phyloP scores from a whole-genome alignment of 1,140 invertebrate species.

The Pseudomyrmex pallidus region DNA sequence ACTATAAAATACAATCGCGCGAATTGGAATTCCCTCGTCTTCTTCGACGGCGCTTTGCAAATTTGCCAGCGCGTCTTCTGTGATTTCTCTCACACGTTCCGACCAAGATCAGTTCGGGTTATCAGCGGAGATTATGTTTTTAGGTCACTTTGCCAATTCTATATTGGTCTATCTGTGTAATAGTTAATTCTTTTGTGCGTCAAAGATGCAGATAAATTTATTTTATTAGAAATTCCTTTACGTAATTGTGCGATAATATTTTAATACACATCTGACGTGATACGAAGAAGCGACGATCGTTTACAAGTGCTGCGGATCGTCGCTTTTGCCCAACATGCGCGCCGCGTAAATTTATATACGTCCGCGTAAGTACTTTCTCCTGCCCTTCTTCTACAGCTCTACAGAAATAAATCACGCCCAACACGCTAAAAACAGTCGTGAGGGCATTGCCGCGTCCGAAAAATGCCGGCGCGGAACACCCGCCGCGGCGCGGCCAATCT shows the following conservation, averaged over 20 bases:
- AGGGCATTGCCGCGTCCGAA: conserved; percentile 11
- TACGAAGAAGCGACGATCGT: conserved; percentile 4
- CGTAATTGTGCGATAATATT: no score
- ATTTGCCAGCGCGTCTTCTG: background rate
- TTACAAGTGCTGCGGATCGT: no score
- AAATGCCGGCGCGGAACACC: conserved; percentile 5
- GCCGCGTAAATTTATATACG: background rate
- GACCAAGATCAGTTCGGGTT: conserved; percentile 62
- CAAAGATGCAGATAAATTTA: background rate
- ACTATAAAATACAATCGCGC: background rate
- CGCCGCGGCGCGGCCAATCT: conserved; percentile 32
- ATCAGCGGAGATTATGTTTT: conserved; percentile 65
- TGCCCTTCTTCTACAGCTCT: conserved; percentile 5
- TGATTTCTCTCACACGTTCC: conserved; percentile 51
- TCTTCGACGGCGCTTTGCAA: background rate
- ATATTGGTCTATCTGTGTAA: background rate
- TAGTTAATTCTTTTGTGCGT: conserved; percentile 6
- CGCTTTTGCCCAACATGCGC: background rate
- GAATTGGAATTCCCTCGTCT: background rate
- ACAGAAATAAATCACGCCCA: conserved; percentile 47
- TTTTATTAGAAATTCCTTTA: no score
- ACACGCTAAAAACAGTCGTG: conserved; percentile 37
- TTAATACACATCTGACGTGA: no score
- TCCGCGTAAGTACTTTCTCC: background rate
- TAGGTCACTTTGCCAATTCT: conserved; percentile 55